These are phyloP conservation scores for Cirrhinus molitorella DNA, from an alignment of 2,797 vertebrate species.

Conservation along the genomic window DNA sequence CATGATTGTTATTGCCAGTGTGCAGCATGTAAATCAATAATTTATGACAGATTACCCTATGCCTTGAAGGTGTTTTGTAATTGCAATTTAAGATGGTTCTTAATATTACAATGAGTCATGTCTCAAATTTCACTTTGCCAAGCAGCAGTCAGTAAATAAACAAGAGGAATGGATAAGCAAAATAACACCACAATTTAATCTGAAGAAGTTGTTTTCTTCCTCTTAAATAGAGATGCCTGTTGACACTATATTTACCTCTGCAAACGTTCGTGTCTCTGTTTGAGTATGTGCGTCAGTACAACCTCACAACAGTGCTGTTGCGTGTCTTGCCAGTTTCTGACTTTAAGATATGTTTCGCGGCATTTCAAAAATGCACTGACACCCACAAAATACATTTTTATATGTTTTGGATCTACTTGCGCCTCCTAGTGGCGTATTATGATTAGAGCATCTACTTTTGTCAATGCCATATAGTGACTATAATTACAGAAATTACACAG, in stretches of 20 bases:
- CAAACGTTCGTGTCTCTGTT: not conserved
- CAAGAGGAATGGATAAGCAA: not conserved
- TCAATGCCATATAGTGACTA: not conserved
- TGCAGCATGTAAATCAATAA: conserved; percentile 44
- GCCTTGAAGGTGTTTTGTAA: conserved; percentile 37
- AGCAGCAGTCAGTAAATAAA: conserved; percentile 13
- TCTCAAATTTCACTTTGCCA: conserved; percentile 28
- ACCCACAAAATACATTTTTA: not conserved
- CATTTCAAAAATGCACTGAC: not conserved
- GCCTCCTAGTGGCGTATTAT: conserved; percentile 30
- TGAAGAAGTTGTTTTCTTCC: not conserved
- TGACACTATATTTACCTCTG: not conserved
- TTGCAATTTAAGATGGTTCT: conserved; percentile 25
- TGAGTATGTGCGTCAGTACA: not conserved
- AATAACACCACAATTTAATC: not conserved
- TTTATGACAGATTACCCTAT: conserved; percentile 39
- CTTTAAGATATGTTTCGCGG: not conserved
- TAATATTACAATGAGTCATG: conserved; percentile 19
- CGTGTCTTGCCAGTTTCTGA: not conserved
- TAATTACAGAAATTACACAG: not conserved
- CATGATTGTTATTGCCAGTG: conserved; percentile 22
- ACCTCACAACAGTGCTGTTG: not conserved
- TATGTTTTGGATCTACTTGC: conserved; percentile 12
- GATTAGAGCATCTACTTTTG: not conserved
- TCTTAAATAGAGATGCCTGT: not conserved